phyloP scores from a whole-genome alignment of 2,797 vertebrate genomes.

The Tokudaia tokunoshimensis region DNA sequence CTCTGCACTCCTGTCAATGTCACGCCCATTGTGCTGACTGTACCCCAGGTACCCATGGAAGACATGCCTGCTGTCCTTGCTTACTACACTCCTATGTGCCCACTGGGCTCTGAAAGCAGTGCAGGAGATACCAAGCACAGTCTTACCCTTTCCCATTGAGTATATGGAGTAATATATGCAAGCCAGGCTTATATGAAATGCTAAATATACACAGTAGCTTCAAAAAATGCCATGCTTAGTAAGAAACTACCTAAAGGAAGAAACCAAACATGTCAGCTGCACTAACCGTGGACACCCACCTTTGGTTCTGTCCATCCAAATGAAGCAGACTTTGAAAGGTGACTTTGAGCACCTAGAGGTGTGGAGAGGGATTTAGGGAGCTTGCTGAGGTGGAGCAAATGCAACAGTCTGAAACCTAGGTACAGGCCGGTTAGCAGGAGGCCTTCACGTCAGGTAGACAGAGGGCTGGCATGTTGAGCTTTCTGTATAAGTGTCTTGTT shows the following conservation, averaged over 20 bases:
- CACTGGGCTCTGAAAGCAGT: background rate
- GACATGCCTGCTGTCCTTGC: background rate
- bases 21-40: background rate
- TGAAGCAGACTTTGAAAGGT: background rate
- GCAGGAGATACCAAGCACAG: background rate
- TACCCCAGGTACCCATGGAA: background rate
- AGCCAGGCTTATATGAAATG: background rate
- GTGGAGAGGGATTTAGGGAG: accelerated
- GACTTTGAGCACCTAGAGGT: background rate
- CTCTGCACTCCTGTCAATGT: background rate
- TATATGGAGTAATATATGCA: background rate
- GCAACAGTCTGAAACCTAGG: accelerated
- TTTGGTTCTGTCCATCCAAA: background rate
- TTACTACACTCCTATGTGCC: background rate
- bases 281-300: accelerated
- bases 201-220: background rate
- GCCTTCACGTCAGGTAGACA: background rate
- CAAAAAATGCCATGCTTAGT: background rate
- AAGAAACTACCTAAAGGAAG: background rate
- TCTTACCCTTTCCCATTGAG: background rate
- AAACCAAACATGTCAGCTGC: background rate
- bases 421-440: too few relatives aligned
- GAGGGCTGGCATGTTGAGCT: accelerated
- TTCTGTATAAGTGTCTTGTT: accelerated
- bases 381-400: background rate